These are phyloP conservation scores for Epizoanthus illoricatus DNA, from an alignment of 92 coral and sea anemone genomes.

Conservation along the genomic window DNA sequence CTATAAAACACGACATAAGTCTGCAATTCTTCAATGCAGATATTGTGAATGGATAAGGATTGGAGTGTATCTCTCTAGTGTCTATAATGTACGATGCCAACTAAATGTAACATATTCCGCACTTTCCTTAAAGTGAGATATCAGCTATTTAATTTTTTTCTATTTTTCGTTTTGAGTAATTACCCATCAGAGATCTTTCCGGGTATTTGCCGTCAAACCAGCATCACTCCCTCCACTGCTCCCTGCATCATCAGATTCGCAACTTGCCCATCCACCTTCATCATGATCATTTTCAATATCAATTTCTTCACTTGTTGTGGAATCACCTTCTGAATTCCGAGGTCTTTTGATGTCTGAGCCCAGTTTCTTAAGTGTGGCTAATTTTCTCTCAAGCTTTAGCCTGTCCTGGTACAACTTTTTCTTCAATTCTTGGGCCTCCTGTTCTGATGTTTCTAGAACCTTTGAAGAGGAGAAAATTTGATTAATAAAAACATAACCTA, in stretches of 20 bases:
- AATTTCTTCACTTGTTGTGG: constrained; percentile 85
- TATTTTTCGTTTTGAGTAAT: constrained; percentile 19
- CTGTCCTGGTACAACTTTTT: constrained; percentile 74
- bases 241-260: constrained; percentile 94
- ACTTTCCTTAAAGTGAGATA: not conserved
- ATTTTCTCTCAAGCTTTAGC: constrained; percentile 65
- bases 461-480: constrained; percentile 14
- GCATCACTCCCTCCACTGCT: constrained; percentile 98
- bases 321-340: constrained; percentile 90
- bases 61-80: constrained; percentile 5
- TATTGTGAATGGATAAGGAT: constrained; percentile 22
- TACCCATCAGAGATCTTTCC: constrained; percentile 58
- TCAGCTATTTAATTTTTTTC: constrained; percentile 14
- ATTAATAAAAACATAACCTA: constrained; percentile 4
- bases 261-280: constrained; percentile 90
- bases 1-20: constrained; percentile 29
- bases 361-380: constrained; percentile 63
- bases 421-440: constrained; percentile 89
- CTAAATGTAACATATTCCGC: not conserved
- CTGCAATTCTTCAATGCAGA: constrained; percentile 15
- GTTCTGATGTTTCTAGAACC: constrained; percentile 90
- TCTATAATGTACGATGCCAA: constrained; percentile 26
- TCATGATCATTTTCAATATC: constrained; percentile 87
- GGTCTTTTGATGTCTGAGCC: constrained; percentile 74
- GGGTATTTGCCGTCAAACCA: constrained; percentile 81